Evolutionary conservation across 92 coral and sea anemone species (phyloP), one percentile per base, ranked within the genome.

Genomic region (Paramuricea clavata): DNA sequence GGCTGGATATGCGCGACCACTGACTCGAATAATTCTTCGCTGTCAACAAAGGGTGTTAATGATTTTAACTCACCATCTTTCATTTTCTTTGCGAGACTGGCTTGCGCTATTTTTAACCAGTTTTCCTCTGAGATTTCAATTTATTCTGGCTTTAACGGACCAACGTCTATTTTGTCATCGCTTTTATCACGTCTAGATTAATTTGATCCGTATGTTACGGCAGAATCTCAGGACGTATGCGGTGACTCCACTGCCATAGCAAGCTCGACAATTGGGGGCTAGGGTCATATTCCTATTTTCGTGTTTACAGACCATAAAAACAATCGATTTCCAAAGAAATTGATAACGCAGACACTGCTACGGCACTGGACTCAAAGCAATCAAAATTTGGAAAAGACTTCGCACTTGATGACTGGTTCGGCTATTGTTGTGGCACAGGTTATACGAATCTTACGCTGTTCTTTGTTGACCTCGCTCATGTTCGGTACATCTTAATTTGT

Each of bases 31-130:
- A 31, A 90, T 69, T 9, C 13, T 1, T 47, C 10, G 15, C 49
- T 84, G 67, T 91, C 92, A n/a, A 17, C 21, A 67, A 83, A 88
- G 33, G 92, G 92, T 6, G 85, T 89, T 0, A 85, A 47, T 9
- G 89, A 11, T 26, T 85, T 30, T 30, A 83, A 74, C 68, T 64
- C 78, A 42, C 92, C 79, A 26, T 83, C 83, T 34, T 61, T 50
- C 81, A 81, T 5, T 43, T 71, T 33, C 49, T 62, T 57, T 41
- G 60, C 72, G 23, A 81, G 49, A 15, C 72, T 68, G 35, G 13
- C 69, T 85, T 87, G 86, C 15, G 86, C 86, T 0, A 8, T 36
- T 33, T 21, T 82, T 42, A 82, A 27, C 86, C 86, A 82, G 56
- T 64, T 60, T 16, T 60, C 76, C 41, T 82, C 86, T 64, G 86